Base-by-base conservation (phyloP, 1,140 invertebrate species). In the Tetranychus cinnabarinus region DNA sequence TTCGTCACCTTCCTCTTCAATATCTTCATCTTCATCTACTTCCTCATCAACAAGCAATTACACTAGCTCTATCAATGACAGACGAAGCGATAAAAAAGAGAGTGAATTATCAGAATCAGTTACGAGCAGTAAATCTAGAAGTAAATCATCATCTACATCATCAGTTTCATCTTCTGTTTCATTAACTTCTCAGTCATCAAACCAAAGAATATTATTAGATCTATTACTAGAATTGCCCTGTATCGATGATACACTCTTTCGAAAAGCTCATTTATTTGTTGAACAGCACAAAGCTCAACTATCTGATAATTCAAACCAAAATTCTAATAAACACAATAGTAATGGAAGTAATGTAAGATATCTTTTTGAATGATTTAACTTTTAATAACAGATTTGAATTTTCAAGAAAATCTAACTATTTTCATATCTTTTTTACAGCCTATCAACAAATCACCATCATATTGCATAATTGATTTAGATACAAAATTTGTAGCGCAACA, bases 401-500 rank as follows among this genome's bases (percentile, higher is more conserved):
- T 42, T 42, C 39, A 42, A 5, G 10, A 42, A 6, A 6, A 42
- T 6, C 39, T 42, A 42, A 42, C 10, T 42, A 10, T 42, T 42
- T 42, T 42, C 10, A 5, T 10, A 42, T 42, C 10, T 42, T 10
- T 42, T n/a, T 33, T 52, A 52, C n/a, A 52, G 50, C n/a, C 50
- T 52, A 52, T 52, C 50, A 52, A 52, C 42, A 59, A 59, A 59
- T 33, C 12, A 31, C 36, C 58, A 15, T 5, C 58, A 46, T 36
- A 36, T 48, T 46, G 58, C 45, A 59, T 59, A 8, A 35, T 65
- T 8, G 64, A 65, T 42, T 56, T 64, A 34, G 64, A 65, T 47
- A 8, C 61, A 50, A 52, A 56, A n/a, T 65, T 63, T 59, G 48
- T 65, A 5, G 64, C 64, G 6, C 64, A 65, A 42, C 64, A 65